Evolutionary conservation across 2,797 vertebrate genomes (phyloP).

Genomic region (Paguma larvata): DNA sequence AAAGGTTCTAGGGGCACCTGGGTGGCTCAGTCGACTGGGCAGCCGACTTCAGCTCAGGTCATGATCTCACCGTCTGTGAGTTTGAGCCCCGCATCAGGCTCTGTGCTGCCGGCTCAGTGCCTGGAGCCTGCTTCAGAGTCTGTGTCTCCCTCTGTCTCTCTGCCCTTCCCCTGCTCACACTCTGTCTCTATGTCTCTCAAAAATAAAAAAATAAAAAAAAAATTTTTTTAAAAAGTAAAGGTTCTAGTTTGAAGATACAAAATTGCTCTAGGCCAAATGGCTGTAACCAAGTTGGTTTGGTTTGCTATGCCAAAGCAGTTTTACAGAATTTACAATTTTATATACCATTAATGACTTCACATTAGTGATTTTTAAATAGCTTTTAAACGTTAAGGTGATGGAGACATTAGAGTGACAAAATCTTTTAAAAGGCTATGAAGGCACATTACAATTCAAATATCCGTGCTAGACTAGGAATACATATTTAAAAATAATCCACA

Average conservation of each 20-base stretch:
- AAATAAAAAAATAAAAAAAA: too few relatives aligned
- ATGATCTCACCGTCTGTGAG: too few relatives aligned
- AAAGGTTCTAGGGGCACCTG: neutral
- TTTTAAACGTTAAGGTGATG: constrained; percentile 34
- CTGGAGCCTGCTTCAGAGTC: too few relatives aligned
- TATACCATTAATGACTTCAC: constrained; percentile 22
- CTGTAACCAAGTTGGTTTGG: neutral
- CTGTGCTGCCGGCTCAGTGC: too few relatives aligned
- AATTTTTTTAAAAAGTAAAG: constrained; percentile 46
- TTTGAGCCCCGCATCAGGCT: too few relatives aligned
- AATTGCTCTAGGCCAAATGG: neutral
- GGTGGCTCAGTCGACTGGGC: too few relatives aligned
- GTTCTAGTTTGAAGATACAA: constrained; percentile 12
- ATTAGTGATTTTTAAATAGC: constrained; percentile 45
- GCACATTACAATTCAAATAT: constrained; percentile 46
- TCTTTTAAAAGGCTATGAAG: constrained; percentile 64
- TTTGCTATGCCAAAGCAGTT: neutral
- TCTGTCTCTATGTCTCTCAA: too few relatives aligned
- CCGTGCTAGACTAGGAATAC: constrained; percentile 6
- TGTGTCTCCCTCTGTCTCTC: too few relatives aligned
- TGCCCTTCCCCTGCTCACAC: too few relatives aligned
- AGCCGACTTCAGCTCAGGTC: too few relatives aligned
- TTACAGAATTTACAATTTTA: constrained; percentile 28
- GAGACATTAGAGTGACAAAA: constrained; percentile 35
- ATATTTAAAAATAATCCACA: constrained; percentile 65